Percentiles rank a stretch among this genome's conserved stretches.
phyloP scores from a whole-genome alignment of 2,888 invertebrate species.

The Micropterix aruncella region DNA sequence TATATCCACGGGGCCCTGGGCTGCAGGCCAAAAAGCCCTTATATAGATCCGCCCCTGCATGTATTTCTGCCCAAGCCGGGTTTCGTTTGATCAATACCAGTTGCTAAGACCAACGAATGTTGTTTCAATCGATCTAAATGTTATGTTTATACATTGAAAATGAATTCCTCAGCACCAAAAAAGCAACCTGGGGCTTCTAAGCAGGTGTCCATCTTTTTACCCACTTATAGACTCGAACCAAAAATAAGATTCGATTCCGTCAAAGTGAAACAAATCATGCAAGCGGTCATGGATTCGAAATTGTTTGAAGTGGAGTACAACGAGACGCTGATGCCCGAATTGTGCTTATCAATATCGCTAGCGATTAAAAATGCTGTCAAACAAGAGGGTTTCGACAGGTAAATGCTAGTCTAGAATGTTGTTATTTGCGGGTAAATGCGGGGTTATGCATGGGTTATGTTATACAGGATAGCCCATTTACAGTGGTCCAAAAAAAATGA shows the following conservation, averaged over 20 bases:
- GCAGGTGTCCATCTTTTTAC: conserved; percentile 39
- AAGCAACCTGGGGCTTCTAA: conserved; percentile 14
- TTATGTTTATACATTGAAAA: too few relatives aligned
- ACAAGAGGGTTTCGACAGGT: conserved; percentile 55
- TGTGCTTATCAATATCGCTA: conserved; percentile 41
- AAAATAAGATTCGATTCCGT: conserved; percentile 47
- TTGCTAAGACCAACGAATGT: too few relatives aligned
- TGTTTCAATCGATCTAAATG: too few relatives aligned
- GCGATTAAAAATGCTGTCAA: conserved; percentile 46
- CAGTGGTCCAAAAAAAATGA: too few relatives aligned
- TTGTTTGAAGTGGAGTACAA: conserved; percentile 40
- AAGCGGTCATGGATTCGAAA: conserved; percentile 40
- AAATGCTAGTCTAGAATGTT: conserved; percentile 4
- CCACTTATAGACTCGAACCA: conserved; percentile 50
- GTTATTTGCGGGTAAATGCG: conserved; percentile 5
- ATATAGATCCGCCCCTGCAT: too few relatives aligned
- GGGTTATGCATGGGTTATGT: too few relatives aligned
- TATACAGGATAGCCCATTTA: too few relatives aligned
- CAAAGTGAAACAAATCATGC: conserved; percentile 42
- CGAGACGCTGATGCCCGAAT: conserved; percentile 41
- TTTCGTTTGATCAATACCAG: too few relatives aligned
- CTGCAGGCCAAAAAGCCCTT: too few relatives aligned
- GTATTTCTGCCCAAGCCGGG: too few relatives aligned
- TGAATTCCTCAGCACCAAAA: neutral
- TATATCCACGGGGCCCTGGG: too few relatives aligned